Evolutionary conservation across 1,140 invertebrate species (phyloP).

Genomic region (Heliconius eleuchia): DNA sequence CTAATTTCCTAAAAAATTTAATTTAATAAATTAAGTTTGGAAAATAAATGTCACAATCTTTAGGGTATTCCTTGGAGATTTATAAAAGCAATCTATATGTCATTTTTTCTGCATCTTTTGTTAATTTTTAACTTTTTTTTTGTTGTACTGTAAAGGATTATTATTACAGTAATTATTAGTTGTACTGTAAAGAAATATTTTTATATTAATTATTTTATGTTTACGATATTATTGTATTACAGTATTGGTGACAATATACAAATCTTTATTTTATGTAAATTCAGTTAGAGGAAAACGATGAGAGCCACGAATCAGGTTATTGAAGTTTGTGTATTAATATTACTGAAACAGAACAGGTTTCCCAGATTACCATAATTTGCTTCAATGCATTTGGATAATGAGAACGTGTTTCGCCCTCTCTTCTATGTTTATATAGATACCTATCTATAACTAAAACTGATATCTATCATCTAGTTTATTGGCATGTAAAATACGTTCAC

Average conservation of each 20-base stretch:
- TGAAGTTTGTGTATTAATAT: constrained; percentile 77
- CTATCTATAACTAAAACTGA: neutral
- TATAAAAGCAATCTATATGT: too few species aligned
- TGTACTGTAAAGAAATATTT: too few species aligned
- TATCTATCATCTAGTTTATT: constrained; percentile 39
- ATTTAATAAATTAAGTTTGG: too few species aligned
- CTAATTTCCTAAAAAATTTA: too few species aligned
- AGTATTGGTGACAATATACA: neutral
- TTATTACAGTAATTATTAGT: neutral
- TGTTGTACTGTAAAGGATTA: neutral
- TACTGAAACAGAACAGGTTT: constrained; percentile 78
- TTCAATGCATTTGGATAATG: constrained; percentile 81
- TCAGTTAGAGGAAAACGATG: constrained; percentile 40
- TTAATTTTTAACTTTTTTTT: too few species aligned
- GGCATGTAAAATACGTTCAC: constrained; percentile 38
- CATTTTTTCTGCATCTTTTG: too few species aligned
- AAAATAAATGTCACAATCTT: too few species aligned
- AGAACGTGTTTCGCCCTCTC: constrained; percentile 54
- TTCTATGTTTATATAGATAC: neutral
- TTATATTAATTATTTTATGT: neutral
- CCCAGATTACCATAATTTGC: constrained; percentile 81
- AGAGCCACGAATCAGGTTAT: constrained; percentile 40
- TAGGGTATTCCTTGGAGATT: too few species aligned
- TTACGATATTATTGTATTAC: too few species aligned
- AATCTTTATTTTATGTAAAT: constrained; percentile 13